Base-by-base conservation (phyloP, 2,113 vertebrate species). In the Platichthys flesus region DNA sequence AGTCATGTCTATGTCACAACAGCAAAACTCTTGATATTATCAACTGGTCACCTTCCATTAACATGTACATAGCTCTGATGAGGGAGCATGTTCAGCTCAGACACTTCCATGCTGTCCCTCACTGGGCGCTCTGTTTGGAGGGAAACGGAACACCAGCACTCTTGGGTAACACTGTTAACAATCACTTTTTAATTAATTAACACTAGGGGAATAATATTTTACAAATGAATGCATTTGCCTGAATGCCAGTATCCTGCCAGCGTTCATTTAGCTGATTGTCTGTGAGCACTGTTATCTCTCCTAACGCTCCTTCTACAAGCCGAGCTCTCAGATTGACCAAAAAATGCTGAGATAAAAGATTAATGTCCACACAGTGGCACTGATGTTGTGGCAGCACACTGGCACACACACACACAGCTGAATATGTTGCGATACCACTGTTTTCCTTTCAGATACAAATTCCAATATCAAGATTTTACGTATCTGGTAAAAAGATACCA, bases 161-260 rank as follows among this genome's bases (percentile, higher is more conserved):
- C 64, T 66, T 64, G 79, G 67, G 77, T 66, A 80, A 79, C 70
- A 71, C 24, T 82, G 75, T 60, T 87, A 88, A 84, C 82, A 80
- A 78, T 81, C 54, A 71, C 69, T 82, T 87, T 85, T 74, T 79
- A 87, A 87, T 81, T 78, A 85, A 87, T 89, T 77, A 81, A 79
- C 85, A 67, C 71, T 67, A 51, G 80, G 84, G 78, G 85, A 83
- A 76, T 82, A 78, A 78, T 82, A 85, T 83, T 86, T 81, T 63
- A 79, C 69, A 75, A 83, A 85, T 88, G 76, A 89, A 67, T 52
- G 56, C 69, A 65, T 81, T 82, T 79, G 57, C 72, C 71, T 54
- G 61, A 83, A 85, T 56, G 77, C 62, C 78, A 79, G 79, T 40
- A 67, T 51, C 47, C 47, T 51, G 47, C 18, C 47, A 51, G 4